Evolutionary conservation across 2,797 vertebrate genomes (phyloP), one percentile per base, ranked within the genome.

Genomic region (Pseudotriccus pelzelni): DNA sequence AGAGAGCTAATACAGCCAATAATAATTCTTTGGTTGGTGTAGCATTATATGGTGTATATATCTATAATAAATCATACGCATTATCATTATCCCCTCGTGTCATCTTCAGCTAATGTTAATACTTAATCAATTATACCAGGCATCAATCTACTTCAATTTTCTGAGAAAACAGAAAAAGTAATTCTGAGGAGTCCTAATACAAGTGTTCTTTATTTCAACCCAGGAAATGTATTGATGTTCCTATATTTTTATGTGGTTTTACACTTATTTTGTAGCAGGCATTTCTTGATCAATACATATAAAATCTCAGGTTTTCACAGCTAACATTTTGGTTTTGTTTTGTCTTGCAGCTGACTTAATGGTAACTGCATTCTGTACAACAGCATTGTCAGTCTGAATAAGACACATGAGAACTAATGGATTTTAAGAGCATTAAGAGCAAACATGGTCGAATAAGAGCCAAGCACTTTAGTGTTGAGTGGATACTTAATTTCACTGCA

Each of bases 361-460:
- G 21, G 62, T 60, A 80, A 79, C 43, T 56, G 73, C 12, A 27
- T 34, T 89, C 30, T 82, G 73, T 64, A 72, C 27, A 55, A 83
- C n/a, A 93, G 47, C 81, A 62, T 4, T 81, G 68, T 82, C 86
- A 89, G 6, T 73, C 56, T 90, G 56, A 82, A 70, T 69, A 68
- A 47, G 30, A 69, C 87, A 56, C 81, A 79, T 50, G 30, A 84
- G 67, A 77, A 22, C 59, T 85, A 90, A 82, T 94, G 58, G 74
- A 60, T 95, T 94, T 94, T 87, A 92, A 95, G 93, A 88, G 56
- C 55, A n/a, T 90, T 79, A 86, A 76, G 43, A 87, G 66, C 34
- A 58, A 92, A 79, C 18, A 84, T 0, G 3, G 75, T 39, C 0
- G 3, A 94, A 66, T 79, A 93, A 77, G 32, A 94, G 22, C 37